A percentile compares a stretch with the other conserved stretches of the same genome.
Conservation (phyloP, 2,888 invertebrate species). For the Trachelus troglodyta region DNA sequence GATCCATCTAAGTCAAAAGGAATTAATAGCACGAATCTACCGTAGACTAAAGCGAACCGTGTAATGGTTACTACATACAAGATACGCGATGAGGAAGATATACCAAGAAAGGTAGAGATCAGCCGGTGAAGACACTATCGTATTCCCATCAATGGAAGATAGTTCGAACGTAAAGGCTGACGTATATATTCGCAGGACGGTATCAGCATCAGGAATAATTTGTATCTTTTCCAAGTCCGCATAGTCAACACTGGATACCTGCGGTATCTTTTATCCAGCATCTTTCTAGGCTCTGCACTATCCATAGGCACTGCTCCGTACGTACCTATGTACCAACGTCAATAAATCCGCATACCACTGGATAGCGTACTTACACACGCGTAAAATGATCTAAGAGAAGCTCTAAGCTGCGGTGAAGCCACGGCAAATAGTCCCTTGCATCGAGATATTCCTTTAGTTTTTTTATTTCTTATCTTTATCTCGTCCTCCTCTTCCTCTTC, state of each 20-base stretch:
- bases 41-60: neutral
- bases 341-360: neutral
- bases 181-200: neutral
- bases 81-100: neutral
- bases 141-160: neutral
- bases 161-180: neutral
- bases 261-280: neutral
- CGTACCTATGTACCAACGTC: neutral
- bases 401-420: neutral
- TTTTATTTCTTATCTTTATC: neutral
- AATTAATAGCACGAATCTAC: neutral
- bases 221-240: neutral
- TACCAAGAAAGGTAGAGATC: neutral
- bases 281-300: neutral
- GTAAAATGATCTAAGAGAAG: neutral
- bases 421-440: neutral
- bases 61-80: neutral
- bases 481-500: neutral
- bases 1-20: constrained; percentile 9
- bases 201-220: neutral
- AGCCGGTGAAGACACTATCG: neutral
- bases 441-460: neutral
- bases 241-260: neutral
- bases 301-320: neutral
- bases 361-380: neutral